Conservation (phyloP, 2,113 vertebrate species). For the Parus major region DNA sequence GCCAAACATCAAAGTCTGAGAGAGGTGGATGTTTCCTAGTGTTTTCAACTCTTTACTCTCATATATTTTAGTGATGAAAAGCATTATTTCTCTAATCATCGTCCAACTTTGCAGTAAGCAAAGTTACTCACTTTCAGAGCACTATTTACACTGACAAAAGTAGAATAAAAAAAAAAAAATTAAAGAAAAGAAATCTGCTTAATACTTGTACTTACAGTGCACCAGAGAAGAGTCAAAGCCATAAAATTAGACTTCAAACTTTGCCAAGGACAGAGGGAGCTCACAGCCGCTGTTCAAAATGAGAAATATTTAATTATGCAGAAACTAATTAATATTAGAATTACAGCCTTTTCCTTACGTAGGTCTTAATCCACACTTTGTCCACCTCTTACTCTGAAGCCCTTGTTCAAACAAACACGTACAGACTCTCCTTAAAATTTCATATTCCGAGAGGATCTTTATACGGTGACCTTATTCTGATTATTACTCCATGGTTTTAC, state of each 20-base stretch:
- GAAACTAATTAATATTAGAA: constrained; percentile 57
- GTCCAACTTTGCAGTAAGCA: neutral
- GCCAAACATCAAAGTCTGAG: constrained; percentile 1
- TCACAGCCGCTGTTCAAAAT: constrained; percentile 19
- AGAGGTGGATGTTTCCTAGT: neutral
- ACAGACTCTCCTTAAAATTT: constrained; percentile 43
- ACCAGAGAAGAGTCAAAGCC: constrained; percentile 21
- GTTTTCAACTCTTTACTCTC: neutral
- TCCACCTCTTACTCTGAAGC: constrained; percentile 22
- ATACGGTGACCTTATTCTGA: constrained; percentile 43
- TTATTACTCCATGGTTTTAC: constrained; percentile 1
- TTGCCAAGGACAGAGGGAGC: constrained; percentile 38
- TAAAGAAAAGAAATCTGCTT: neutral
- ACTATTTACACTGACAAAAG: neutral
- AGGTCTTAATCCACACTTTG: constrained; percentile 29
- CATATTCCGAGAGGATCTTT: constrained; percentile 32
- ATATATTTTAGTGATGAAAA: neutral
- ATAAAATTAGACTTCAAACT: constrained; percentile 20
- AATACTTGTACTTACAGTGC: neutral
- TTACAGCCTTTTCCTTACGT: neutral
- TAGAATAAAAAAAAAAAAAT: neutral
- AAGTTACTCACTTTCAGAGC: neutral
- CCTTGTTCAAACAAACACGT: constrained; percentile 45
- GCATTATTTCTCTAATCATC: constrained; percentile 12
- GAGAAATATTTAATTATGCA: constrained; percentile 64